Evolutionary conservation across 2,888 invertebrate genomes (phyloP).

Genomic region (Parnassius smintheus): DNA sequence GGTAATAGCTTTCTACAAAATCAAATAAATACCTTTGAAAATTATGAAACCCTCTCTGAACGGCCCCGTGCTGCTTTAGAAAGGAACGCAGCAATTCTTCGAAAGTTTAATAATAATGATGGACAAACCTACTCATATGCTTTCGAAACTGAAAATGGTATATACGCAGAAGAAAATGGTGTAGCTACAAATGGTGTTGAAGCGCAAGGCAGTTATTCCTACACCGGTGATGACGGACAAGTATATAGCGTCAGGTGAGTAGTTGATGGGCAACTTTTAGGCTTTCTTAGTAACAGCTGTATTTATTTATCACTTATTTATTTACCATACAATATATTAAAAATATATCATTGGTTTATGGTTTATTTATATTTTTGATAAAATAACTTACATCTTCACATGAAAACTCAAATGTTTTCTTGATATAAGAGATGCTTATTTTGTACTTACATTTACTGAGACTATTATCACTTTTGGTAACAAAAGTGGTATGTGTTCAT

Average conservation of each 20-base stretch:
- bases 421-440: too few species aligned
- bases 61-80: slow-evolving; percentile 63
- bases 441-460: too few species aligned
- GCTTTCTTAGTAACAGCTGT: too few species aligned
- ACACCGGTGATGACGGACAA: slow-evolving; percentile 71
- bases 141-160: slow-evolving; percentile 72
- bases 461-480: too few species aligned
- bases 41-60: slow-evolving; percentile 46
- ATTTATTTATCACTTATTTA: too few species aligned
- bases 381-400: too few species aligned
- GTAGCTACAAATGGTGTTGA: slow-evolving; percentile 68
- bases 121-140: slow-evolving; percentile 65
- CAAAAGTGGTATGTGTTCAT: too few species aligned
- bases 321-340: too few species aligned
- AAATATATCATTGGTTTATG: too few species aligned
- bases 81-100: slow-evolving; percentile 66
- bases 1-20: slow-evolving; percentile 33
- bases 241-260: slow-evolving; percentile 65
- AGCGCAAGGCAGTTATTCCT: slow-evolving; percentile 67
- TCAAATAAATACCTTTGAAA: slow-evolving; percentile 34
- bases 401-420: too few species aligned
- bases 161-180: slow-evolving; percentile 65
- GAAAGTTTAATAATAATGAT: slow-evolving; percentile 62
- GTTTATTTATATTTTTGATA: too few species aligned
- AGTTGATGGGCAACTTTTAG: not conserved